Evolutionary conservation across 2,113 vertebrate species (phyloP).

Genomic region (Ptychochromis oligacanthus): DNA sequence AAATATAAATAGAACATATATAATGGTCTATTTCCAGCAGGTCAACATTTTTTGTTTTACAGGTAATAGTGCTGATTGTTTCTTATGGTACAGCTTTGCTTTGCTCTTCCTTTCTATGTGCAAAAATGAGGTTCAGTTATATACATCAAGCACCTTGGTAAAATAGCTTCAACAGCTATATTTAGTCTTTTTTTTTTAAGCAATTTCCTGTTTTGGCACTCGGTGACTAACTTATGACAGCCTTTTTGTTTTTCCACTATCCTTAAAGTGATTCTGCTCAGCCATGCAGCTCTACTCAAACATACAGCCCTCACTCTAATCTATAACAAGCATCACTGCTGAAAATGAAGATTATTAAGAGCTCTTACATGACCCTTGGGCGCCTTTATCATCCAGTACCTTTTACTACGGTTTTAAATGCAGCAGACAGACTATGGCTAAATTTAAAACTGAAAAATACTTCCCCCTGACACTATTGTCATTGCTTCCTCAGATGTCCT

Average conservation of each 20-base stretch:
- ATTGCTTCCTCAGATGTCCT: not conserved
- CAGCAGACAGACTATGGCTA: not conserved
- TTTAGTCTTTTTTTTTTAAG: constrained; percentile 16
- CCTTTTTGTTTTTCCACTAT: not conserved
- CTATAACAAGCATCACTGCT: not conserved
- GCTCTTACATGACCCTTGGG: constrained; percentile 15
- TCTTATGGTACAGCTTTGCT: not conserved
- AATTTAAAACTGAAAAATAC: not conserved
- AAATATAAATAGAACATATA: not conserved
- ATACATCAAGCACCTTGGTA: constrained; percentile 26
- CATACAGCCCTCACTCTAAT: not conserved
- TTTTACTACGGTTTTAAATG: not conserved
- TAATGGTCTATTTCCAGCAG: not conserved
- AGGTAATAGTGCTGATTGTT: not conserved
- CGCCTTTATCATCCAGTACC: not conserved
- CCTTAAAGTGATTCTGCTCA: constrained; percentile 12
- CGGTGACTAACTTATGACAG: constrained; percentile 9
- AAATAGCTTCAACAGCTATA: constrained; percentile 45
- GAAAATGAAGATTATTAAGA: constrained; percentile 22
- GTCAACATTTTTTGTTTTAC: not conserved
- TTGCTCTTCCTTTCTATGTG: constrained; percentile 1
- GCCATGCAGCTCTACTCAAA: constrained; percentile 11
- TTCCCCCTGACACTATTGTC: not conserved
- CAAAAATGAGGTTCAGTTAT: not conserved
- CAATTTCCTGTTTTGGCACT: constrained; percentile 70